Base-by-base conservation (phyloP, 2,888 invertebrate genomes). In the Horisme vitalbata region DNA sequence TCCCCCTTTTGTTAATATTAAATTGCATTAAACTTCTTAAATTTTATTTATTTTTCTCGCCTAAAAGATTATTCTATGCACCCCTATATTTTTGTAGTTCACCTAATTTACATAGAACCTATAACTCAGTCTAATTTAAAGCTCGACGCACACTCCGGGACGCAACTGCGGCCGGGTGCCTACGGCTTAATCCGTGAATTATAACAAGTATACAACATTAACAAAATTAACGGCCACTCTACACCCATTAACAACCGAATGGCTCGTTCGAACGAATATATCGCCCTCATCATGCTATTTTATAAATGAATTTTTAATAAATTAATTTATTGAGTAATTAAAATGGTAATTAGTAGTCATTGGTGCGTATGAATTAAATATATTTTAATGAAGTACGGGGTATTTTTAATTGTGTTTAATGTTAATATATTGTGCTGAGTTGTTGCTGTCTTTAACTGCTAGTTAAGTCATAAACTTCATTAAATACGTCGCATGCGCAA, bases 311-410 rank as follows among this genome's bases (percentile, higher is more conserved):
- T 82, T 76, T 85, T 85, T 80, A 81, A 83, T 77, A 76, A 83
- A 85, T 84, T 80, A 82, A 86, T 87, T 82, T 85, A 86, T 81
- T 64, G 66, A 71, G 73, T 78, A 71, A 84, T 84, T 84, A 79
- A 77, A 76, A 72, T 60, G 63, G 14, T 78, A 80, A 83, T 85
- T 80, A 79, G 71, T 77, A 72, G 73, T 78, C 72, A 70, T 74
- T 66, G 71, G 72, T 59, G 48, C 61, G 70, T 62, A 50, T 47
- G 49, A 44, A 52, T 52, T 41, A 52, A 52, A 54, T 54, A 54
- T 54, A 52, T 54, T 46, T 47, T 49, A 56, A 56, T 55, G 45
- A 54, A 50, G 41, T 50, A 45, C 36, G 4, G 38, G 45, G 50
- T 45, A 45, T 37, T 51, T 45, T 35, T 36, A 44, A 44, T 38